Evolutionary conservation across 2,888 invertebrate genomes (phyloP).

Genomic region (Palloptera scutellata): DNA sequence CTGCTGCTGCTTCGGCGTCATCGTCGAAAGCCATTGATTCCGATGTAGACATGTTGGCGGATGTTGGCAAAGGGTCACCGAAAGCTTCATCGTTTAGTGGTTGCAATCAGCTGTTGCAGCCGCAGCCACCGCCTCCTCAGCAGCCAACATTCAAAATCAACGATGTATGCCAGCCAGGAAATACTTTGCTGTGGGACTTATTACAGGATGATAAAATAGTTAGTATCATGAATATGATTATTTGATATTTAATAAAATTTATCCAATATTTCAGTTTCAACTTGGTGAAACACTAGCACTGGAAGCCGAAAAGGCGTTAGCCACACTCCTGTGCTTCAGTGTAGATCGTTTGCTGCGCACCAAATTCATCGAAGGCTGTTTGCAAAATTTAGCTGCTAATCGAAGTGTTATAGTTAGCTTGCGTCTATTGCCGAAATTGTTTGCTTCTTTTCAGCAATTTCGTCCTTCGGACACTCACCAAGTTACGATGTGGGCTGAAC

Average conservation of each 20-base stretch:
- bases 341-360: slow-evolving; percentile 89
- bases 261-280: slow-evolving; percentile 69
- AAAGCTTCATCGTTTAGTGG: slow-evolving; percentile 18
- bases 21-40: slow-evolving; percentile 24
- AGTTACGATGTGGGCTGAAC: slow-evolving; percentile 91
- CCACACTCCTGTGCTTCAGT: slow-evolving; percentile 87
- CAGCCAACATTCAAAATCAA: slow-evolving; percentile 60
- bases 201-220: slow-evolving; percentile 90
- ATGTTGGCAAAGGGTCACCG: slow-evolving; percentile 31
- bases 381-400: slow-evolving; percentile 87
- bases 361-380: slow-evolving; percentile 94
- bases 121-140: slow-evolving; percentile 33
- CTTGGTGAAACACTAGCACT: slow-evolving; percentile 88
- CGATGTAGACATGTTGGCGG: slow-evolving; percentile 50
- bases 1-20: slow-evolving; percentile 25
- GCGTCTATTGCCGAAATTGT: slow-evolving; percentile 85
- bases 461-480: slow-evolving; percentile 87
- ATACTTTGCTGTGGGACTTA: slow-evolving; percentile 92
- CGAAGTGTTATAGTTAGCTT: slow-evolving; percentile 91
- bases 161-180: slow-evolving; percentile 89
- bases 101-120: slow-evolving; percentile 3
- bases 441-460: slow-evolving; percentile 90
- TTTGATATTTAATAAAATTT: background rate
- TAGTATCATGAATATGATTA: slow-evolving; percentile 56
- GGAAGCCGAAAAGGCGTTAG: slow-evolving; percentile 94